Conservation (phyloP, 2,113 vertebrate species). For the Pipa parva region DNA sequence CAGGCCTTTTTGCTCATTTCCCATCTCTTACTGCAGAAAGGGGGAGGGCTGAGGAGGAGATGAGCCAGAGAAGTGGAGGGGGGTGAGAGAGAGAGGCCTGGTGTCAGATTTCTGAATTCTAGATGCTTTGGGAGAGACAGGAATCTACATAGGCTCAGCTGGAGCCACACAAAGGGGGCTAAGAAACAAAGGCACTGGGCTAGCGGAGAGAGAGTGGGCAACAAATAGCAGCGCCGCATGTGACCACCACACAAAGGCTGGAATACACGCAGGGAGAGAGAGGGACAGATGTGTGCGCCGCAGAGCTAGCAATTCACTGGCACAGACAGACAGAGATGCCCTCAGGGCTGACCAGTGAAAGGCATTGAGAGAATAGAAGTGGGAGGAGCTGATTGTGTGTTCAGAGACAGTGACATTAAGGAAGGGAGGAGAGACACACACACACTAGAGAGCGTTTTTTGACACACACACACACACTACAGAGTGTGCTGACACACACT, state of each 20-base stretch:
- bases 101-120: neutral
- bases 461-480: neutral
- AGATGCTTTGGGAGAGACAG: neutral
- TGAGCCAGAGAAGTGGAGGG: neutral
- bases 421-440: neutral
- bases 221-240: neutral
- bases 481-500: neutral
- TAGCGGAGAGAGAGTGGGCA: neutral
- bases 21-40: constrained; percentile 9
- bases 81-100: neutral
- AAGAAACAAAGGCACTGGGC: neutral
- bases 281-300: neutral
- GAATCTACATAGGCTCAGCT: neutral
- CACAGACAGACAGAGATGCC: neutral
- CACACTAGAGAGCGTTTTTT: neutral
- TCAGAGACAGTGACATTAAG: neutral
- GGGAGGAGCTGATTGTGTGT: neutral
- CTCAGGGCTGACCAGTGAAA: neutral
- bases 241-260: neutral
- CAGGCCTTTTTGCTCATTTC: constrained; percentile 18
- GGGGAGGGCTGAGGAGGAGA: neutral
- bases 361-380: neutral
- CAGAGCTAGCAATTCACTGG: neutral
- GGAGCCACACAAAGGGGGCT: no score
- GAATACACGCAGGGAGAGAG: neutral